These are phyloP conservation scores for Phragmatobia fuliginosa DNA, from an alignment of 2,888 invertebrate genomes.

Conservation along the genomic window DNA sequence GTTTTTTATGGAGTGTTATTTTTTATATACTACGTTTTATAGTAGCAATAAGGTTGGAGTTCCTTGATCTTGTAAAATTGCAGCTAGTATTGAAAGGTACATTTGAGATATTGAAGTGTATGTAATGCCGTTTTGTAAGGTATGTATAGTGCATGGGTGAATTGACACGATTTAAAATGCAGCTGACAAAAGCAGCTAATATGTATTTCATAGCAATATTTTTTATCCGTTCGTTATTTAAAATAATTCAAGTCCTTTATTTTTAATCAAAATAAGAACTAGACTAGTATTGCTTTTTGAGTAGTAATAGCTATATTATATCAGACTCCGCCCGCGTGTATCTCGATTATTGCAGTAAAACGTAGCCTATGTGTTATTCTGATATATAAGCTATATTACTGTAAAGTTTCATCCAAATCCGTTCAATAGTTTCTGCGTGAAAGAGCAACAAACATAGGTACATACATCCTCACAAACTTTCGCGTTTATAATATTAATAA, in stretches of 20 bases:
- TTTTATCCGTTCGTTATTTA: not conserved
- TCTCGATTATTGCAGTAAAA: too few relatives aligned
- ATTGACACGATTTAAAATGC: not conserved
- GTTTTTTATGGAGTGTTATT: conserved; percentile 45
- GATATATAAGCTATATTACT: too few relatives aligned
- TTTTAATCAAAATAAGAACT: not conserved
- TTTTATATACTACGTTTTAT: conserved; percentile 33
- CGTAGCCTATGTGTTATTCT: too few relatives aligned
- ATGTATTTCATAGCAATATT: not conserved
- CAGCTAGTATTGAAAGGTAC: not conserved
- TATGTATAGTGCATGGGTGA: not conserved
- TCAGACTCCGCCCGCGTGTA: too few relatives aligned
- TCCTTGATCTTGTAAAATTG: not conserved
- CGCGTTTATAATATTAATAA: too few relatives aligned
- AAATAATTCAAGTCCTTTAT: not conserved
- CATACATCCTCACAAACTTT: too few relatives aligned
- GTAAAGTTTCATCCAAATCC: too few relatives aligned
- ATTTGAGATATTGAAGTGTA: not conserved
- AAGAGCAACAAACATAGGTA: too few relatives aligned
- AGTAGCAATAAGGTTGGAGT: not conserved
- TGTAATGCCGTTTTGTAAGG: not conserved
- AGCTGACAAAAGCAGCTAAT: not conserved
- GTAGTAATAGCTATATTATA: not conserved
- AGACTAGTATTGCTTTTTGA: not conserved
- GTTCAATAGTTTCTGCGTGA: too few relatives aligned